phyloP scores from a whole-genome alignment of 2,797 vertebrate genomes.

The Diglossa cyanea region DNA sequence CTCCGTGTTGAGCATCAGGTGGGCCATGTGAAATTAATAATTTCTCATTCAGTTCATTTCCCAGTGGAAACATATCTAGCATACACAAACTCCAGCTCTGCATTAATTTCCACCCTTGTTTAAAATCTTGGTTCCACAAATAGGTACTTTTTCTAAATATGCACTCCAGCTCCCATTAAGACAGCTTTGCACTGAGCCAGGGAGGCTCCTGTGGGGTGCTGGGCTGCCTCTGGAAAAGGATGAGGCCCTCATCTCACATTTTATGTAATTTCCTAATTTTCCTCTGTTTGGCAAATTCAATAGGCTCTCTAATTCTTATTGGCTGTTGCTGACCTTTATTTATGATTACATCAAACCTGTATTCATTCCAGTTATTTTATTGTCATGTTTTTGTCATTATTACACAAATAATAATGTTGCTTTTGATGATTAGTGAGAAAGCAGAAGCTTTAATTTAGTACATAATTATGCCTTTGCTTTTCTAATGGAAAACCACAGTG shows the following conservation, averaged over 20 bases:
- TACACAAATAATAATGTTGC: neutral
- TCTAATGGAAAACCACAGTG: neutral
- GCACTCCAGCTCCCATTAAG: neutral
- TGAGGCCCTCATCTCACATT: neutral
- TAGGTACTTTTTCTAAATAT: neutral
- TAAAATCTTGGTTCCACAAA: neutral
- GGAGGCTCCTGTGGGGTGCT: neutral
- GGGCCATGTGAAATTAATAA: neutral
- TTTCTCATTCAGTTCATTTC: slow-evolving; percentile 2
- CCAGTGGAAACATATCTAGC: neutral
- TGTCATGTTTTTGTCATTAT: neutral
- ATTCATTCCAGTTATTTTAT: neutral
- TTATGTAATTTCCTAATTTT: neutral
- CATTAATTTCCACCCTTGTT: neutral
- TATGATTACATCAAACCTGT: neutral
- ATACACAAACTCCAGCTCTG: neutral
- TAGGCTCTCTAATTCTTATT: neutral
- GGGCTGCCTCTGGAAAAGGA: neutral
- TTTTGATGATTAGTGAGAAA: neutral
- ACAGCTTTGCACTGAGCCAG: neutral
- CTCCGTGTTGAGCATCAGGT: neutral
- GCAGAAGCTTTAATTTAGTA: neutral
- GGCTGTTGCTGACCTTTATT: neutral
- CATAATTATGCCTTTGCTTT: neutral
- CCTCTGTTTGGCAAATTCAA: neutral